A percentile compares a stretch with the other conserved stretches of the same genome.
Conservation (phyloP, 2,113 vertebrate species). For the Pseudonaja textilis region DNA sequence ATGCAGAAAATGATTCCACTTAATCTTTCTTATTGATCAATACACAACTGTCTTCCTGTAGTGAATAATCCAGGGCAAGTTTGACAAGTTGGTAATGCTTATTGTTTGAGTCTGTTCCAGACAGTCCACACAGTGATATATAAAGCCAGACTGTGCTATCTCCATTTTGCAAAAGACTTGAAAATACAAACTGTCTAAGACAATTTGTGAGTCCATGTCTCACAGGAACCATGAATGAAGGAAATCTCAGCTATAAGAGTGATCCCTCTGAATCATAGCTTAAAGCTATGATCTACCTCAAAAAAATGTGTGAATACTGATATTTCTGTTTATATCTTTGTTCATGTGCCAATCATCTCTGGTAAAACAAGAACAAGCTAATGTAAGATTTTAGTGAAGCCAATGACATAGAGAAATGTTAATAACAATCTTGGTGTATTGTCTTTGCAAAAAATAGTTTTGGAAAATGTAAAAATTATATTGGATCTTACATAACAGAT, state of each 20-base stretch:
- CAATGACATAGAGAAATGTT: too few species aligned
- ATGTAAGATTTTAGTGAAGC: neutral
- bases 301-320: neutral
- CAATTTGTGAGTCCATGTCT: neutral
- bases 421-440: neutral
- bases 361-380: neutral
- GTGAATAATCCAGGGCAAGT: neutral
- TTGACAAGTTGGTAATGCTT: neutral
- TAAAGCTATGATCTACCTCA: neutral
- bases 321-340: neutral
- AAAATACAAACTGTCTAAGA: neutral
- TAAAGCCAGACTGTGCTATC: neutral
- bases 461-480: neutral
- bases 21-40: neutral
- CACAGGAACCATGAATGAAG: neutral
- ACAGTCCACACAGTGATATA: neutral
- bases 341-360: neutral
- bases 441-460: neutral
- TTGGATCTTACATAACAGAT: neutral
- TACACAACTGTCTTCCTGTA: neutral
- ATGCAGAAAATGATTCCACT: neutral
- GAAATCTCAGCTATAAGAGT: neutral
- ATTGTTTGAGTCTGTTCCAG: neutral
- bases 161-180: neutral
- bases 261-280: neutral